Conservation (phyloP, 2,113 vertebrate species). For the Gnathonemus echidnorhynchus region DNA sequence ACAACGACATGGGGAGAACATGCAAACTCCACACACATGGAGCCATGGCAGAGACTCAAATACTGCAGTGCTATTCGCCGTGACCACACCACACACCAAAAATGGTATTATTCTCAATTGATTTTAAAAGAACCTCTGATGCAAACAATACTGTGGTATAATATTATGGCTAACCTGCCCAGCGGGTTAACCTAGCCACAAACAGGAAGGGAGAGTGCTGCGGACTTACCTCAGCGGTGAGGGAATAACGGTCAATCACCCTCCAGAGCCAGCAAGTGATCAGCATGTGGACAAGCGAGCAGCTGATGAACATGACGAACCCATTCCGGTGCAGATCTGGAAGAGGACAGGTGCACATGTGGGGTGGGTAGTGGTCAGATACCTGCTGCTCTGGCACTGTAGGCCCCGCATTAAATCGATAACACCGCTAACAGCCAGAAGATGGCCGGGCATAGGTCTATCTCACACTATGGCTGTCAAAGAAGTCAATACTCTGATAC, state of each 20-base stretch:
- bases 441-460: not conserved
- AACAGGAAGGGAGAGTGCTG: conserved; percentile 3
- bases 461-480: not conserved
- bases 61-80: not conserved
- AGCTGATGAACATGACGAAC: conserved; percentile 74
- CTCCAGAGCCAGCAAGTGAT: conserved; percentile 81
- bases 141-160: not conserved
- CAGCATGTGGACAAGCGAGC: conserved; percentile 82
- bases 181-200: not conserved
- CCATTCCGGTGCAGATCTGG: conserved; percentile 77
- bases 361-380: not conserved
- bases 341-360: not conserved
- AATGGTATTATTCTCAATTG: not conserved
- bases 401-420: not conserved
- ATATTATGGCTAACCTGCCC: not conserved
- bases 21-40: not conserved
- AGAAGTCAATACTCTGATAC: too few relatives aligned
- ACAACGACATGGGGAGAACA: not conserved
- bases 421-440: not conserved
- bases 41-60: not conserved
- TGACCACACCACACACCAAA: too few relatives aligned
- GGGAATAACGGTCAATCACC: conserved; percentile 66
- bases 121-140: too few relatives aligned
- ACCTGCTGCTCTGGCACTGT: not conserved
- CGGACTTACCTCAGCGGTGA: conserved; percentile 73